Percentiles rank a stretch among this genome's conserved stretches.
These are phyloP conservation scores for Ceratoteleas bidentatus DNA, from an alignment of 1,140 invertebrate species.

Conservation along the genomic window DNA sequence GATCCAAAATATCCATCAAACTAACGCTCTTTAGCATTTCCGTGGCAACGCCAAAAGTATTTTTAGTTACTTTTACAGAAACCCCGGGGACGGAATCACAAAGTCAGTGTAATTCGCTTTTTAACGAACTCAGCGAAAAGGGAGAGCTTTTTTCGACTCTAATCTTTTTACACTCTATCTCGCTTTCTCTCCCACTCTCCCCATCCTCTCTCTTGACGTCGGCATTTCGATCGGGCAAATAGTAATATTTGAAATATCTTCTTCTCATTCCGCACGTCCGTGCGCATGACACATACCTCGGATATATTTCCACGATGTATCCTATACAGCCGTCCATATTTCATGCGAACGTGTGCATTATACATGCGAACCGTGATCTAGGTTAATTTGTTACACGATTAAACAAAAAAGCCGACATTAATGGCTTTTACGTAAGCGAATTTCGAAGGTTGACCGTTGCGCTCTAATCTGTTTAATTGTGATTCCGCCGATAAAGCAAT, in stretches of 20 bases:
- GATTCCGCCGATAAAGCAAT: too few relatives aligned
- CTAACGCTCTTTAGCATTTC: constrained; percentile 23
- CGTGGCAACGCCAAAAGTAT: constrained; percentile 28
- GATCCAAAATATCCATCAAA: constrained; percentile 23
- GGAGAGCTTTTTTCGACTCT: background rate
- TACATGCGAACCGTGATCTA: constrained; percentile 27
- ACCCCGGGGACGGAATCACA: constrained; percentile 2
- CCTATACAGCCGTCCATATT: constrained; percentile 40
- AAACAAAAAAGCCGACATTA: constrained; percentile 9
- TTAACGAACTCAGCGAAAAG: constrained; percentile 8
- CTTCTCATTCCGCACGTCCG: constrained; percentile 26
- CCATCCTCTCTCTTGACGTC: constrained; percentile 18
- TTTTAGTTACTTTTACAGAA: constrained; percentile 38
- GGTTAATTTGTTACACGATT: constrained; percentile 40
- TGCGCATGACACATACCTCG: constrained; percentile 37
- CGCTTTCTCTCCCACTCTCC: too few relatives aligned
- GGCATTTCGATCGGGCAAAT: constrained; percentile 23
- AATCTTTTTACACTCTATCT: too few relatives aligned
- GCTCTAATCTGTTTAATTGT: too few relatives aligned
- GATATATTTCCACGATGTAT: constrained; percentile 39
- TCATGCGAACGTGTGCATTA: constrained; percentile 25
- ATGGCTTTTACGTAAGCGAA: constrained; percentile 11
- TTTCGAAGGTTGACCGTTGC: too few relatives aligned
- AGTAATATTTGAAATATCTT: constrained; percentile 41
- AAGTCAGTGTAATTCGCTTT: constrained; percentile 23